These are phyloP conservation scores for Osmerus mordax DNA, from an alignment of 2,113 vertebrate species.

Conservation along the genomic window DNA sequence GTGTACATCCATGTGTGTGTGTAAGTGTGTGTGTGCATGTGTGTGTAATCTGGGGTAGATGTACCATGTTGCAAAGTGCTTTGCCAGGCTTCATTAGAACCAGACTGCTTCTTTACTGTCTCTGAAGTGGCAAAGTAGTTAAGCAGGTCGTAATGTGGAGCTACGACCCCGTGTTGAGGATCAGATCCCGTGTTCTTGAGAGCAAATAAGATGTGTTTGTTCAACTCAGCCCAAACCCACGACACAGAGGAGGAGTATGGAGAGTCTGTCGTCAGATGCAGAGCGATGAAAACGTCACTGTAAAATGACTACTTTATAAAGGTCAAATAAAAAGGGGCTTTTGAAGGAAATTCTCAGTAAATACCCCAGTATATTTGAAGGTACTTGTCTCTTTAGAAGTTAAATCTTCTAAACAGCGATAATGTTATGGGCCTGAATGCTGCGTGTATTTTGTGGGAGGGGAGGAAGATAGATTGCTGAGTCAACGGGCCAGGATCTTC, in stretches of 20 bases:
- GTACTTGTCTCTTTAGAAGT: too few relatives aligned
- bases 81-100: constrained; percentile 52
- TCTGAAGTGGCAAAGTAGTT: constrained; percentile 61
- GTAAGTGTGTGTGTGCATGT: constrained; percentile 60
- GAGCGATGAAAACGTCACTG: too few relatives aligned
- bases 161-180: constrained; percentile 13
- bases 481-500: background rate
- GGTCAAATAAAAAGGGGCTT: too few relatives aligned
- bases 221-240: too few relatives aligned
- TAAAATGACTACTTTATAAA: too few relatives aligned
- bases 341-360: too few relatives aligned
- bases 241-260: too few relatives aligned
- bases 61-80: constrained; percentile 54
- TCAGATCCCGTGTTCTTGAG: constrained; percentile 3
- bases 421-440: too few relatives aligned
- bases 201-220: background rate
- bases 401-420: too few relatives aligned
- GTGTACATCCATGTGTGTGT: constrained; percentile 46
- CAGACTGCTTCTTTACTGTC: constrained; percentile 56
- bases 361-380: too few relatives aligned
- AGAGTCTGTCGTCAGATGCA: too few relatives aligned
- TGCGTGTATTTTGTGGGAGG: background rate
- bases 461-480: background rate
- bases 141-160: constrained; percentile 55
- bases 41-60: constrained; percentile 63